Evolutionary conservation across 2,888 invertebrate species (phyloP), one percentile per base, ranked within the genome.

Genomic region (Drosophila ezoana): DNA sequence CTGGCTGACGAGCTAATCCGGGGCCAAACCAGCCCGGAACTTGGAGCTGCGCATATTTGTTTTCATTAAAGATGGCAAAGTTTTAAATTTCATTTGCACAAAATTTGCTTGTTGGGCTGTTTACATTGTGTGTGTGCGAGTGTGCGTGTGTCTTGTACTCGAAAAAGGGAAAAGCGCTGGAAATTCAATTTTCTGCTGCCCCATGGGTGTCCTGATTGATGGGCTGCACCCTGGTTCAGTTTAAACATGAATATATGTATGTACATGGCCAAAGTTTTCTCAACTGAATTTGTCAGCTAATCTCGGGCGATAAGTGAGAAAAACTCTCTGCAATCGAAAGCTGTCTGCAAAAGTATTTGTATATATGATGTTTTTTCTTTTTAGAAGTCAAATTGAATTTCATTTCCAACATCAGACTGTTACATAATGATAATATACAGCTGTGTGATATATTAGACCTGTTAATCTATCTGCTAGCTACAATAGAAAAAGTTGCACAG

Each of bases 31-130:
- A 23, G 11, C 41, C n/a, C 3, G 33, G 13, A 10, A 10, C 47
- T 20, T 61, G 64, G 63, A 68, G 65, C 43, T 62, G 64, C 44
- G 67, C 57, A 68, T 75, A 84, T 87, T 87, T 87, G 84, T 84
- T 87, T 84, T 81, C 81, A 87, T 84, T 87, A 84, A 84, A 84
- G 75, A 70, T 79, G 87, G 69, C 84, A 81, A 84, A 84, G 84
- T 84, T 87, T 79, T 75, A 45, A 84, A 84, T 84, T 85, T 84
- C 71, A 81, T 78, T 87, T 84, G 68, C 71, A 47, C 63, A 67
- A 69, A 72, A 74, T 72, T 73, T 74, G 66, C 58, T 58, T 60
- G 51, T n/a, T n/a, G n/a, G n/a, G n/a, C n/a, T 52, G 45, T 54
- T 62, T 52, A 47, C 61, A 33, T 59, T 60, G 33, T 5, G 48